Evolutionary conservation across 2,113 vertebrate genomes (phyloP).

Genomic region (Axis porcinus): DNA sequence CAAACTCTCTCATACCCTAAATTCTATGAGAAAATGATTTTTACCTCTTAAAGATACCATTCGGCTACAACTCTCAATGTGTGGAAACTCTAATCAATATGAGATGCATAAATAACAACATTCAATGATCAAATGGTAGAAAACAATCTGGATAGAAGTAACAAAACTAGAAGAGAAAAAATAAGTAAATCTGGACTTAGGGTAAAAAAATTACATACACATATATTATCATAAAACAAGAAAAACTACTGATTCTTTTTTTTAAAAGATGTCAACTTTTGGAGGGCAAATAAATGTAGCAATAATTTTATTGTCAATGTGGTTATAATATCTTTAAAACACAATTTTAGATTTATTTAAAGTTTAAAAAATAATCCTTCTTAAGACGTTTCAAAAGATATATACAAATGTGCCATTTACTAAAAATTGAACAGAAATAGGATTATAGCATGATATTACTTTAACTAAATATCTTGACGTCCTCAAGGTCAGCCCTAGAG

Average conservation of each 20-base stretch:
- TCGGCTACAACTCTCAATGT: neutral
- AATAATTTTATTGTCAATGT: neutral
- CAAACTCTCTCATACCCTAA: neutral
- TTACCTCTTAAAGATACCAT: neutral
- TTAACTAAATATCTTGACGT: constrained; percentile 37
- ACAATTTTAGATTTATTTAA: neutral
- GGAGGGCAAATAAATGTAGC: neutral
- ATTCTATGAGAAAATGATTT: neutral
- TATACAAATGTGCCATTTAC: constrained; percentile 50
- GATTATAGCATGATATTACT: constrained; percentile 58
- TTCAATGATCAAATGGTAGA: neutral
- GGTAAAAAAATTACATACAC: neutral
- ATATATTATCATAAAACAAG: neutral
- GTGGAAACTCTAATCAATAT: neutral
- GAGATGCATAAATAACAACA: neutral
- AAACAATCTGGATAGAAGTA: neutral
- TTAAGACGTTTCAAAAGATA: constrained; percentile 36
- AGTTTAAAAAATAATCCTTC: constrained; percentile 26
- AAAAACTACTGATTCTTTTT: neutral
- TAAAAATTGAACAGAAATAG: constrained; percentile 50
- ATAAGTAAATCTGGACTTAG: neutral
- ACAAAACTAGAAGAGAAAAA: neutral
- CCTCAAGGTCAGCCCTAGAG: constrained; percentile 63
- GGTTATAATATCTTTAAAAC: neutral
- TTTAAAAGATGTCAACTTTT: neutral